A percentile compares a stretch with the other conserved stretches of the same genome.
Conservation (phyloP, 64 coral and sea anemone genomes). For the Montipora capricornis region DNA sequence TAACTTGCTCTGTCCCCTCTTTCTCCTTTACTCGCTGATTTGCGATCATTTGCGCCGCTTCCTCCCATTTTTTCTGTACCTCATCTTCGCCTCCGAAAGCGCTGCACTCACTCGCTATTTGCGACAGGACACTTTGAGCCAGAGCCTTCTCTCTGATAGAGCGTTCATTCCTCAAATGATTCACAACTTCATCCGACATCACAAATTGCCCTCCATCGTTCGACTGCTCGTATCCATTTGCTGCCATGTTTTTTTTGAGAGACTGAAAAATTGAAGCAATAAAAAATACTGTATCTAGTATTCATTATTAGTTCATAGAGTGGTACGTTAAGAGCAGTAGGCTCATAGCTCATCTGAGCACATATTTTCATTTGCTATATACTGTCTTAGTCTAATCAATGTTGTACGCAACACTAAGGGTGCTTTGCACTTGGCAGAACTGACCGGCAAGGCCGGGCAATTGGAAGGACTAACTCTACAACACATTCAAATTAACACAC, state of each 20-base stretch:
- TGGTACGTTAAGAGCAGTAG: too few relatives aligned
- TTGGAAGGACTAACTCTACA: too few relatives aligned
- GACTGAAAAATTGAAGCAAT: neutral
- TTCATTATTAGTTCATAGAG: too few relatives aligned
- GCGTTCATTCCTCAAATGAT: neutral
- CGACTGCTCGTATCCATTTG: neutral
- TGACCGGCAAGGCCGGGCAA: too few relatives aligned
- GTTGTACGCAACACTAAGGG: too few relatives aligned
- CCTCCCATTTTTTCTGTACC: constrained; percentile 15
- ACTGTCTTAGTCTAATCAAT: too few relatives aligned
- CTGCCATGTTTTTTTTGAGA: neutral
- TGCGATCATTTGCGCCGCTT: constrained; percentile 26
- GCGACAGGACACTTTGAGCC: neutral
- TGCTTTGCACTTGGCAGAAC: too few relatives aligned
- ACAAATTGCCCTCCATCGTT: neutral
- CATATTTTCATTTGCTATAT: too few relatives aligned
- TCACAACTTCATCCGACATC: neutral
- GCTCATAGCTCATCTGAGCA: too few relatives aligned
- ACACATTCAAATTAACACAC: too few relatives aligned
- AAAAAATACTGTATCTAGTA: too few relatives aligned
- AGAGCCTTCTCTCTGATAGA: neutral
- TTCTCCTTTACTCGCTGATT: constrained; percentile 7
- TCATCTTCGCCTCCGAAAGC: constrained; percentile 16
- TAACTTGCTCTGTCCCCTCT: neutral
- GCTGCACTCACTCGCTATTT: constrained; percentile 4